Base-by-base conservation (phyloP, 2,888 invertebrate species). In the Cantharis flavilabris region DNA sequence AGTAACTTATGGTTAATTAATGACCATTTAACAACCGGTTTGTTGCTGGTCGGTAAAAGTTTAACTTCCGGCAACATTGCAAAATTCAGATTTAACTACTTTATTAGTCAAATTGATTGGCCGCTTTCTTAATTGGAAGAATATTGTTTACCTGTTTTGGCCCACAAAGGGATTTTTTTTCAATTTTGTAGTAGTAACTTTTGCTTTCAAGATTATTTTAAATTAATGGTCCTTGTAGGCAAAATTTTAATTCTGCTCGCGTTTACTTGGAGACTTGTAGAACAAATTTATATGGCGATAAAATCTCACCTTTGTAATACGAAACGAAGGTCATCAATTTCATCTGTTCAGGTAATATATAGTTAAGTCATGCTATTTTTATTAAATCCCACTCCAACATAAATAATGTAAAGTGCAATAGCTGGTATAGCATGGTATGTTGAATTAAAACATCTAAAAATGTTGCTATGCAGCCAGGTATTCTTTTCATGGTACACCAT, bases 221-320 rank as follows among this genome's bases (percentile, higher is more conserved):
- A 11, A 10, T 28, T 13, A 13, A 11, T 33, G n/a, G n/a, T 49
- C 49, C 49, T 49, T 49, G 49, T 49, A 49, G 49, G n/a, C 5
- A 7, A n/a, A 13, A 49, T 49, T 49, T n/a, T 49, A n/a, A 13
- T 49, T 49, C 49, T 49, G n/a, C n/a, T 67, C 67, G 67, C 26
- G 72, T 69, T 73, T 69, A 28, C 69, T 28, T 62, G 63, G 73
- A 70, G 69, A 62, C 73, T 69, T 73, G 72, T 73, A 49, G 67
- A 73, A 73, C 72, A 69, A 69, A 65, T 67, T 14, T 72, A 16
- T 18, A 18, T 72, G 67, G n/a, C 70, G 73, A 69, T 73, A 73
- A 30, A 13, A 73, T 73, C 69, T 73, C 26, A 73, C 73, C 73
- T 73, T 63, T 63, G 73, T 70, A 70, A 70, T 73, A 9, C 69